A percentile compares a stretch with the other conserved stretches of the same genome.
phyloP scores from a whole-genome alignment of 30 jellyfish, hydroid and myxozoan genomes.

The Aurelia sp. region DNA sequence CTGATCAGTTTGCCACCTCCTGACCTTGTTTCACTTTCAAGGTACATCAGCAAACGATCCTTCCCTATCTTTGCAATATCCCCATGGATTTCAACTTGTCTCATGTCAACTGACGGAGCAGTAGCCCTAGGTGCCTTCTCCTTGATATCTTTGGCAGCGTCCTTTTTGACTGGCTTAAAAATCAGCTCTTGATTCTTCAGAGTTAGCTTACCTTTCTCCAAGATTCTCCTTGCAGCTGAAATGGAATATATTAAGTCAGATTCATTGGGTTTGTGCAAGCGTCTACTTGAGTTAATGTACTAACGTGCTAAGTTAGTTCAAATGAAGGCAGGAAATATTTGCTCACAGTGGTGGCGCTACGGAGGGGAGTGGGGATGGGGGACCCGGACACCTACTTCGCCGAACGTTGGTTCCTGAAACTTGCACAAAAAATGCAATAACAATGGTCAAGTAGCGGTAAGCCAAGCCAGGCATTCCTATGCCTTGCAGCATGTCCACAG shows the following conservation, averaged over 20 bases:
- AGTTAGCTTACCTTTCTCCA: background rate
- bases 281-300: no score
- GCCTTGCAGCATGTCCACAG: no score
- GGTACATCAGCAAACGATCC: background rate
- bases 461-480: no score
- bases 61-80: conserved; percentile 6
- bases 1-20: conserved; percentile 29
- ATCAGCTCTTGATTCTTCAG: background rate
- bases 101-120: background rate
- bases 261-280: background rate
- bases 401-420: no score
- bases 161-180: background rate
- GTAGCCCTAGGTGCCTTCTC: background rate
- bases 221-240: conserved; percentile 6
- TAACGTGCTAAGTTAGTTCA: no score
- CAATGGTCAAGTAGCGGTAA: no score
- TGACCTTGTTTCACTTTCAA: conserved; percentile 12
- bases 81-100: conserved; percentile 23
- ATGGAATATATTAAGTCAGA: background rate
- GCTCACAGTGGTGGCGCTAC: no score
- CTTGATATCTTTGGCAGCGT: background rate
- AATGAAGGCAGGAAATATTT: no score
- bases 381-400: no score
- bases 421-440: no score
- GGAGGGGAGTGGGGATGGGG: no score